phyloP scores from a whole-genome alignment of 2,113 vertebrate genomes.

The Phyllopteryx taeniolatus region DNA sequence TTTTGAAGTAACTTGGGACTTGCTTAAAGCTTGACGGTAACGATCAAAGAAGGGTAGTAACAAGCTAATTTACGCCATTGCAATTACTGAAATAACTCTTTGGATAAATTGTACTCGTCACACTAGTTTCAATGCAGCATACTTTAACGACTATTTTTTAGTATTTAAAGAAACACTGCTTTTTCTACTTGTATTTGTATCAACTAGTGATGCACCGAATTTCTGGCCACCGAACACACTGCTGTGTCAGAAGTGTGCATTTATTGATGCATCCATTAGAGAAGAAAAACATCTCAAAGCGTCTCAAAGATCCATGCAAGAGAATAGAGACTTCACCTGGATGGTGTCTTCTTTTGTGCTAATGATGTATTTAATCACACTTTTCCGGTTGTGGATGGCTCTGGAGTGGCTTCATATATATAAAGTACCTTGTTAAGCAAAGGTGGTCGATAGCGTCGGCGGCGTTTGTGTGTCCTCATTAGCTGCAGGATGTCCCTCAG shows the following conservation, averaged over 20 bases:
- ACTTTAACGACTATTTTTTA: too few relatives aligned
- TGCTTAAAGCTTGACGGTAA: too few relatives aligned
- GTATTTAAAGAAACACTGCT: too few relatives aligned
- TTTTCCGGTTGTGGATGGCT: conserved; percentile 55
- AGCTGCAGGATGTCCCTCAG: conserved; percentile 73
- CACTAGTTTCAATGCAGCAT: too few relatives aligned
- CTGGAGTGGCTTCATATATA: conserved; percentile 59
- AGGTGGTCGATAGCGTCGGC: conserved; percentile 66
- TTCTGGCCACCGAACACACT: neutral
- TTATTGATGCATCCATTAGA: neutral
- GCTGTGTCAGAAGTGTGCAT: neutral
- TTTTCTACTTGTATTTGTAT: too few relatives aligned
- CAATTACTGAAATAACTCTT: too few relatives aligned
- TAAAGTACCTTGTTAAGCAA: conserved; percentile 69
- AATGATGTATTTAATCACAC: conserved; percentile 61
- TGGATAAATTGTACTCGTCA: too few relatives aligned
- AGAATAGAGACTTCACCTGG: conserved; percentile 23
- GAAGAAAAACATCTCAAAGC: conserved; percentile 3
- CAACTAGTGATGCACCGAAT: too few relatives aligned
- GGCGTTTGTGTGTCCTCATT: conserved; percentile 73
- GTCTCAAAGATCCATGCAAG: conserved; percentile 40
- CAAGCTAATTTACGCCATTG: too few relatives aligned
- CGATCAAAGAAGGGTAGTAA: too few relatives aligned
- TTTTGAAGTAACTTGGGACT: too few relatives aligned
- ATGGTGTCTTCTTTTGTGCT: conserved; percentile 36